phyloP scores from a whole-genome alignment of 2,113 vertebrate species.

The Triplophysa rosa region DNA sequence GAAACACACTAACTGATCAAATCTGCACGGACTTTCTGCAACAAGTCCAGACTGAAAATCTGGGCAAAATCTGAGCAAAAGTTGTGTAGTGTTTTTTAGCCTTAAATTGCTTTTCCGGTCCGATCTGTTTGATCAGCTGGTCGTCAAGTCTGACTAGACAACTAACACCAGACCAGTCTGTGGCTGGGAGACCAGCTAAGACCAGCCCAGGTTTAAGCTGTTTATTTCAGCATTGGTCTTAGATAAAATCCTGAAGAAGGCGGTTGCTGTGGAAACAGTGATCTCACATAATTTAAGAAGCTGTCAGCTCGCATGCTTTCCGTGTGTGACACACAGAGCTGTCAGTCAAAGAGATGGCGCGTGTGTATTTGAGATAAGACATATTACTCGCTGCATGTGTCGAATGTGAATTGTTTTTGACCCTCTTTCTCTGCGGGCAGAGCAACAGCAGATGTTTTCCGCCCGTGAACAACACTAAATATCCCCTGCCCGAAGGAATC shows the following conservation, averaged over 20 bases:
- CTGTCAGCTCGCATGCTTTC: background rate
- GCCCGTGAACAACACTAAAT: constrained; percentile 11
- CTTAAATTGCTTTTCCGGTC: no score
- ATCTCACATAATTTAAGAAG: constrained; percentile 22
- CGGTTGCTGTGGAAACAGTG: constrained; percentile 31
- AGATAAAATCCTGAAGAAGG: background rate
- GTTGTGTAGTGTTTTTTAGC: no score
- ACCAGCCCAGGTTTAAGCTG: no score
- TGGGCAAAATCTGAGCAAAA: no score
- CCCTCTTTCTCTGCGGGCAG: constrained; percentile 2
- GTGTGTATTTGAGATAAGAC: constrained; percentile 20
- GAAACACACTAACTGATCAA: no score
- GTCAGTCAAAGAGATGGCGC: constrained; percentile 9
- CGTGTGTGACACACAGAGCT: constrained; percentile 6
- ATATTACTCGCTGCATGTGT: constrained; percentile 9
- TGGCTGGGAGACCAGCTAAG: no score
- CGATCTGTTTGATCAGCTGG: no score
- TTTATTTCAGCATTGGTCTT: background rate
- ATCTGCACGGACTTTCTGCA: no score
- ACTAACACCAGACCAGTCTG: no score
- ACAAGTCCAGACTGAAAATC: no score
- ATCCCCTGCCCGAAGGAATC: constrained; percentile 22
- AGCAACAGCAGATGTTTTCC: constrained; percentile 34
- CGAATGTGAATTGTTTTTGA: constrained; percentile 8
- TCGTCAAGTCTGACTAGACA: no score